phyloP scores from a whole-genome alignment of 2,888 invertebrate species.

The Tromatobia lineatoria region DNA sequence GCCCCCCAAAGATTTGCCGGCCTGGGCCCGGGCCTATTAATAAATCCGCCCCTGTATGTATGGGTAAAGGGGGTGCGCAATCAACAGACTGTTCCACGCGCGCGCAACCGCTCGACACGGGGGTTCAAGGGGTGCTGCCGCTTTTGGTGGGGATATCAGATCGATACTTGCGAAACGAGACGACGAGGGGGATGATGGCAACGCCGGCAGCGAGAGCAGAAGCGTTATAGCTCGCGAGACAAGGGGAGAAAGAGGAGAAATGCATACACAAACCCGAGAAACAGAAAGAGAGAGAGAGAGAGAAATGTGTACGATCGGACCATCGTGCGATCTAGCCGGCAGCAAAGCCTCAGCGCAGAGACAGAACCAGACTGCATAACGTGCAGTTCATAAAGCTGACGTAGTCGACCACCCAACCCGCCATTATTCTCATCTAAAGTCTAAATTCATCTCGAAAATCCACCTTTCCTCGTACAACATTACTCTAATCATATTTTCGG shows the following conservation, averaged over 20 bases:
- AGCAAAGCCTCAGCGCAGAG: constrained; percentile 37
- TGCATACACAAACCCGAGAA: constrained; percentile 64
- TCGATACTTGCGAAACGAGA: constrained; percentile 83
- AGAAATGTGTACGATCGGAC: constrained; percentile 79
- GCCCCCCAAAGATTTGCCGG: no score
- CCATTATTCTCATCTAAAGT: background rate
- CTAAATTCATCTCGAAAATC: background rate
- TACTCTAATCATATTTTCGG: no score
- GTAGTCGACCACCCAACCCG: background rate
- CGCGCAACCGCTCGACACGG: constrained; percentile 64
- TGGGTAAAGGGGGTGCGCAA: constrained; percentile 38
- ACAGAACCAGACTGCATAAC: constrained; percentile 65
- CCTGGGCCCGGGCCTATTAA: no score
- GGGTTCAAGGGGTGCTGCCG: constrained; percentile 55
- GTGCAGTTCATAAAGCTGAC: constrained; percentile 54
- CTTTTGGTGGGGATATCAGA: constrained; percentile 77
- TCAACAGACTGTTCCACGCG: constrained; percentile 75
- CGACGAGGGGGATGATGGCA: constrained; percentile 70
- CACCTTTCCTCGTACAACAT: background rate
- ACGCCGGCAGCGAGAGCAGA: constrained; percentile 63
- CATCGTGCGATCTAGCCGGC: constrained; percentile 79
- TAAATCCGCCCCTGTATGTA: background rate
- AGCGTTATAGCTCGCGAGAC: constrained; percentile 52
- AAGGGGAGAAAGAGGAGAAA: constrained; percentile 38
- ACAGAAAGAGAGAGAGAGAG: constrained; percentile 68